Evolutionary conservation across 2,888 invertebrate genomes (phyloP), one percentile per base, ranked within the genome.

Genomic region (Ormyrus labotus): DNA sequence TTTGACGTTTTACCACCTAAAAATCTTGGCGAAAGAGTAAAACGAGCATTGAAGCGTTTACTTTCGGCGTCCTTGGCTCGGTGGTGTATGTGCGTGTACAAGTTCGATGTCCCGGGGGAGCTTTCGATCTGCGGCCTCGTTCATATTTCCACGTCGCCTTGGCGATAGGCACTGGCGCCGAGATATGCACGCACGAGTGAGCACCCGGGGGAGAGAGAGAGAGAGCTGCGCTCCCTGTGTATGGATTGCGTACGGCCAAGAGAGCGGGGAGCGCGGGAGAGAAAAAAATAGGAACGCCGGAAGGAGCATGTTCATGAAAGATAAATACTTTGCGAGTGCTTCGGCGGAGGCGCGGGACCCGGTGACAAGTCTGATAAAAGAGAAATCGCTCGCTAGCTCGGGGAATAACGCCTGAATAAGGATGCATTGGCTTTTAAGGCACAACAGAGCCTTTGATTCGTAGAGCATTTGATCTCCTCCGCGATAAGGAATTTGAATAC

Each of bases 121-220:
- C 69, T 61, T 61, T 75, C 73, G 82, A 82, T 13, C 71, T 58
- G 51, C 34, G 70, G 50, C 4, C 45, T 34, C n/a, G 72, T 58
- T 50, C 72, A 73, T 68, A 73, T 78, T 73, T 78, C 45, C 45
- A 73, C 63, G 68, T 79, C 73, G 45, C 19, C 19, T 67, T 65
- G 53, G 51, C 55, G 65, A 70, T 58, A 65, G 55, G 19, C 60
- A 65, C 57, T 45, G 2, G 55, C 8, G 51, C 11, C 73, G 53
- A 55, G 70, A 71, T 69, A 75, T 51, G 65, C 58, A 60, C 58
- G 60, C 60, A 47, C 68, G 55, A 71, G 19, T 10, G 72, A 55
- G 19, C 53, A 45, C 47, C 6, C 61, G 34, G 45, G 10, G 11
- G n/a, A 67, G 19, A 47, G 64, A 6, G 53, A 19, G 47, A 57